Conservation (phyloP, 2,113 vertebrate genomes). For the Cepphus grylle region DNA sequence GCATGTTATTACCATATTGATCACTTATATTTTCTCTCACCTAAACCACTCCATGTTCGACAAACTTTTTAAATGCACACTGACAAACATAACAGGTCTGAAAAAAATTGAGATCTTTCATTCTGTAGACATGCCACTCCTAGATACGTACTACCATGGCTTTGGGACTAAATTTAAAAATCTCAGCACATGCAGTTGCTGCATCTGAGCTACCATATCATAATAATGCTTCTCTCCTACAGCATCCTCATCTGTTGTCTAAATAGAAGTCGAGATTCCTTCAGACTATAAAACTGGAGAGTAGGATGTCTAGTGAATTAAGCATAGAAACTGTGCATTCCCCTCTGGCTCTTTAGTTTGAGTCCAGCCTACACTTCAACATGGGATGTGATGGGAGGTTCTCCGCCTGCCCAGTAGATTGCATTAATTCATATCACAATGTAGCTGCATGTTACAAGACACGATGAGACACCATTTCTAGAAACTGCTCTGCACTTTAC, state of each 20-base stretch:
- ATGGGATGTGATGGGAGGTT: neutral
- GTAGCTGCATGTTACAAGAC: neutral
- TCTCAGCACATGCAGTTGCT: neutral
- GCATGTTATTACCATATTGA: neutral
- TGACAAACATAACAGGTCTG: neutral
- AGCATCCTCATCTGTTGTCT: constrained; percentile 36
- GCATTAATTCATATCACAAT: neutral
- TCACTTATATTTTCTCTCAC: neutral
- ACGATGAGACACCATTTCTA: neutral
- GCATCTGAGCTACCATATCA: neutral
- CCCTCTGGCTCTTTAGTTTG: neutral
- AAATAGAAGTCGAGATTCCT: constrained; percentile 24
- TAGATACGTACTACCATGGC: neutral
- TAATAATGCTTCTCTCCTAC: constrained; percentile 26
- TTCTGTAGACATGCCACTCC: neutral
- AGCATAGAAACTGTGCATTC: neutral
- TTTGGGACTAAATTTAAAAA: constrained; percentile 43
- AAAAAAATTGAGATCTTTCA: neutral
- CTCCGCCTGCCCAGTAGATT: neutral
- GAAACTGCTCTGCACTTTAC: neutral
- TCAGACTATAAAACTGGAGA: neutral
- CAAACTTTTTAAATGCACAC: neutral
- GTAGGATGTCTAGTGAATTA: constrained; percentile 19
- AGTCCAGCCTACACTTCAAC: neutral
- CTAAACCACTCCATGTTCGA: neutral